Evolutionary conservation across 2,888 invertebrate genomes (phyloP).

Genomic region (Cephus sareptanus): DNA sequence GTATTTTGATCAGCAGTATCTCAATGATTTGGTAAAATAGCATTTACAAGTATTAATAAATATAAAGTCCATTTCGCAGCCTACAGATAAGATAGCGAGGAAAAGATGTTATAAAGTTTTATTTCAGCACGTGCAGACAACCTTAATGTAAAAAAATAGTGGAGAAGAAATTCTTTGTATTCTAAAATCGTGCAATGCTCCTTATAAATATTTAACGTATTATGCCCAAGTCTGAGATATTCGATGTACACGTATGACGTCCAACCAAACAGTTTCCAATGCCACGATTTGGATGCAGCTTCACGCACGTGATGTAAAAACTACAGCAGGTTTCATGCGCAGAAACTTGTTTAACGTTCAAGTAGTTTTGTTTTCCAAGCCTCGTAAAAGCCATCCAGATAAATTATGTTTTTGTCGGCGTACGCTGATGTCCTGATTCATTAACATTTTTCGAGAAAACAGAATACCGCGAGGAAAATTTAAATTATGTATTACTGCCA

Average conservation of each 20-base stretch:
- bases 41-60: no score
- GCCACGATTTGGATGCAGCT: background rate
- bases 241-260: background rate
- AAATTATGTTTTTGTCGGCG: background rate
- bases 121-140: background rate
- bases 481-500: background rate
- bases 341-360: background rate
- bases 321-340: background rate
- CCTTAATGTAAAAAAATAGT: background rate
- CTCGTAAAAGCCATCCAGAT: background rate
- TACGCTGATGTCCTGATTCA: background rate
- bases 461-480: background rate
- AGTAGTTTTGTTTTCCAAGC: background rate
- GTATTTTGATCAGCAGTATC: background rate
- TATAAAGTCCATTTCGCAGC: background rate
- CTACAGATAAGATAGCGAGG: background rate
- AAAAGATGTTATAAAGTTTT: background rate
- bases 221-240: background rate
- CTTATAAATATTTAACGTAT: background rate
- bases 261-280: background rate
- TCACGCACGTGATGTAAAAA: background rate
- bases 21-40: background rate
- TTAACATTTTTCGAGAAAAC: background rate
- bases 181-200: background rate
- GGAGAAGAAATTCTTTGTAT: background rate